Evolutionary conservation across 2,888 invertebrate species (phyloP), one percentile per base, ranked within the genome.

Genomic region (Eupithecia tripunctaria): DNA sequence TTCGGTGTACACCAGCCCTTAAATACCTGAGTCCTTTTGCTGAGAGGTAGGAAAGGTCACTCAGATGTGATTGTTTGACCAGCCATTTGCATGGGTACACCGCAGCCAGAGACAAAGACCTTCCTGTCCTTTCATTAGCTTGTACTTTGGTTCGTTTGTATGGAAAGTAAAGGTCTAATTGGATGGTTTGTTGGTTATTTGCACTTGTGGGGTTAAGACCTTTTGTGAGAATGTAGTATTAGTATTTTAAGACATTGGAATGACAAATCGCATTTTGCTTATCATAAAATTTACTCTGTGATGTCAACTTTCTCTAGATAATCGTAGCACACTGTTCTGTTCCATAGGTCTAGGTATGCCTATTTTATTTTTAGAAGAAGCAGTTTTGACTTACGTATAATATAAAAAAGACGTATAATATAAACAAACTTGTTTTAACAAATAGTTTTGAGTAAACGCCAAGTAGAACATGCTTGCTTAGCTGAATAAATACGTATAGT

Each of bases 21-120:
- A 36, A 60, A 36, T 29, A 6, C 38, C 64, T 36, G 3, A 18
- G 63, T 21, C 63, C 63, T 38, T 60, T 64, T 64, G 64, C 64
- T 64, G 25, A 32, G 41, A 68, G 60, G 47, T 38, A 60, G 60
- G 38, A 47, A 51, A 71, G 68, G 74, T 71, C 71, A 25, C 3
- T 21, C n/a, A 21, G 38, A 32, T 36, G 66, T 72, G 21, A 47
- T 64, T 70, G 70, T 70, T 63, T 62, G 69, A 25, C 32, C 64
- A 72, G 56, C 66, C 15, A 70, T 73, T 70, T 63, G 68, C 72
- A 43, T 67, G 21, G 64, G 47, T 47, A n/a, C n/a, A 47, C 41
- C 36, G 38, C 38, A 38, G 21, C 64, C 38, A 41, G 25, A 36
- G 38, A 38, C 64, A 38, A 64, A 64, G 64, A 64, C 21, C 64